These are phyloP conservation scores for Sminthurinus aureus DNA, from an alignment of 2,888 invertebrate genomes.

Conservation along the genomic window DNA sequence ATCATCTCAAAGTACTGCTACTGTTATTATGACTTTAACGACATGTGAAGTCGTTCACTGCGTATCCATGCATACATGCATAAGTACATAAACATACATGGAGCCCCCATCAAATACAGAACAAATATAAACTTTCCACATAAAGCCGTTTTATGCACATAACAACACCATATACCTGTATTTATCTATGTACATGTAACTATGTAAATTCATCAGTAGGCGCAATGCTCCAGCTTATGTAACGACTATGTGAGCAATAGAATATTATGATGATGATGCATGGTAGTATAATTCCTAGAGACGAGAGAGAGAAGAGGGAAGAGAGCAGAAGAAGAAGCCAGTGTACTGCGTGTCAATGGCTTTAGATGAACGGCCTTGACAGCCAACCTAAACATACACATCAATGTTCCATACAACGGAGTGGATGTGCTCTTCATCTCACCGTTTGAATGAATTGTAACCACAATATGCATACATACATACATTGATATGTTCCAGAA, in stretches of 20 bases:
- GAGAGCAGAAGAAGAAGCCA: slow-evolving; percentile 27
- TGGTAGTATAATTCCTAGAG: too few relatives aligned
- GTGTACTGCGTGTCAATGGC: slow-evolving; percentile 46
- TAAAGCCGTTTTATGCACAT: neutral
- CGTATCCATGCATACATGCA: too few relatives aligned
- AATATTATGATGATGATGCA: neutral
- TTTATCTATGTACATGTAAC: too few relatives aligned
- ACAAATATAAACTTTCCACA: slow-evolving; percentile 7
- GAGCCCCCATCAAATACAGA: too few relatives aligned
- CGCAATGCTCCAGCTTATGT: slow-evolving; percentile 1
- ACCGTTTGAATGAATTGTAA: slow-evolving; percentile 7
- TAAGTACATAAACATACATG: too few relatives aligned
- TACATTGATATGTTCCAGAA: too few relatives aligned
- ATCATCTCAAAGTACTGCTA: too few relatives aligned
- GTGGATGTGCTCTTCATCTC: neutral
- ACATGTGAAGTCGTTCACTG: too few relatives aligned
- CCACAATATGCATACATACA: neutral
- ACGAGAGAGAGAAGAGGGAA: too few relatives aligned
- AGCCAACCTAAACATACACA: slow-evolving; percentile 29
- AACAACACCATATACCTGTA: neutral
- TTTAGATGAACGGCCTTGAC: slow-evolving; percentile 55
- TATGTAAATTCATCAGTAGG: neutral
- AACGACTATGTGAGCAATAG: slow-evolving; percentile 21
- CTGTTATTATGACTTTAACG: too few relatives aligned
- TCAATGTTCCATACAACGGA: neutral